Evolutionary conservation across 2,113 vertebrate species (phyloP).

Genomic region (Anseranas semipalmata): DNA sequence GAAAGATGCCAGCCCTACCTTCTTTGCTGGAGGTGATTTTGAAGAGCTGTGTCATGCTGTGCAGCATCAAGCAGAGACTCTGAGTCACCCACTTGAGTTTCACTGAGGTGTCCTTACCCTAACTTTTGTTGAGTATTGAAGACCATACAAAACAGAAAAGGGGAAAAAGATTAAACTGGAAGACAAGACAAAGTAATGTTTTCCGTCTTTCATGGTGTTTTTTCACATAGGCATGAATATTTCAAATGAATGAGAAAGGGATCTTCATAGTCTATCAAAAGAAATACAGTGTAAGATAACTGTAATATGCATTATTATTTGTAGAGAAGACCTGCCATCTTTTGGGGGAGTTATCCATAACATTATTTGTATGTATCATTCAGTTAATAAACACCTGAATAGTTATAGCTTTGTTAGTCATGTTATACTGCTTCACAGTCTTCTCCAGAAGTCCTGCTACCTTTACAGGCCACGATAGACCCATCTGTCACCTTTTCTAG

Average conservation of each 20-base stretch:
- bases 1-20: neutral
- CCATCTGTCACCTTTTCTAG: conserved; percentile 3
- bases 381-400: neutral
- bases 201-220: neutral
- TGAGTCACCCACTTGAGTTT: neutral
- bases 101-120: neutral
- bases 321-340: neutral
- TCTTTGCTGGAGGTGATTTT: neutral
- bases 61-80: neutral
- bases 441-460: neutral
- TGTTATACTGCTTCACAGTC: neutral
- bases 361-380: neutral
- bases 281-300: neutral
- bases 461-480: neutral
- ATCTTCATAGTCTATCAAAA: neutral
- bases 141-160: neutral
- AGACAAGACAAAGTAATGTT: neutral
- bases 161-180: fast-evolving
- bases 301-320: neutral
- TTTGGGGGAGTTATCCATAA: neutral
- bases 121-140: neutral
- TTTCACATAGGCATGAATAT: neutral
- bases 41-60: neutral
- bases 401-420: conserved; percentile 7
- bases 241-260: neutral